Conservation (phyloP, 1,140 invertebrate genomes). For the Lepidurus couesii region DNA sequence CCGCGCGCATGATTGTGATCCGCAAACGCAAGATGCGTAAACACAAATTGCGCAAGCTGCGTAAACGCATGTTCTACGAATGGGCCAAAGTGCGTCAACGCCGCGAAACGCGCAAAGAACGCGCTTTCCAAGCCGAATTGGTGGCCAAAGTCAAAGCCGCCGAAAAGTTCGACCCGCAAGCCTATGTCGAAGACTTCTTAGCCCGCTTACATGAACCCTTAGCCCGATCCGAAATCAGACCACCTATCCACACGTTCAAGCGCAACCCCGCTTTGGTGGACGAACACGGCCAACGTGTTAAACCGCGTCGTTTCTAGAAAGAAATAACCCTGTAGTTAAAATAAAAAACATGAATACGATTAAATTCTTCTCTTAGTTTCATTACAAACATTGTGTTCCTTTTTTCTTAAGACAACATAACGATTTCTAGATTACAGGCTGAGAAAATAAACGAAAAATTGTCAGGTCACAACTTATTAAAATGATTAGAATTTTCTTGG, state of each 20-base stretch:
- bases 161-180: conserved; percentile 64
- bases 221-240: neutral
- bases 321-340: neutral
- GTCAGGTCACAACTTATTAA: too few relatives aligned
- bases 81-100: conserved; percentile 62
- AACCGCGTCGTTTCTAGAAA: neutral
- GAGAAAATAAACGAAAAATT: too few relatives aligned
- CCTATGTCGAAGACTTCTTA: conserved; percentile 57
- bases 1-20: conserved; percentile 66
- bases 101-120: conserved; percentile 65
- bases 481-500: too few relatives aligned
- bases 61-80: conserved; percentile 67
- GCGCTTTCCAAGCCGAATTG: conserved; percentile 63
- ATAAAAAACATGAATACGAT: neutral
- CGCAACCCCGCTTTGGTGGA: neutral
- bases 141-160: conserved; percentile 62
- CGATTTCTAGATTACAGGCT: too few relatives aligned
- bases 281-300: neutral
- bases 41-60: conserved; percentile 71
- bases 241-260: neutral
- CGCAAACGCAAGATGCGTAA: conserved; percentile 77
- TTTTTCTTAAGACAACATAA: too few relatives aligned
- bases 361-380: too few relatives aligned
- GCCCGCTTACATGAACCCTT: neutral
- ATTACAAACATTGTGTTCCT: too few relatives aligned